Evolutionary conservation across 2,888 invertebrate genomes (phyloP), one percentile per base, ranked within the genome.

Genomic region (Lampropteryx suffumata): DNA sequence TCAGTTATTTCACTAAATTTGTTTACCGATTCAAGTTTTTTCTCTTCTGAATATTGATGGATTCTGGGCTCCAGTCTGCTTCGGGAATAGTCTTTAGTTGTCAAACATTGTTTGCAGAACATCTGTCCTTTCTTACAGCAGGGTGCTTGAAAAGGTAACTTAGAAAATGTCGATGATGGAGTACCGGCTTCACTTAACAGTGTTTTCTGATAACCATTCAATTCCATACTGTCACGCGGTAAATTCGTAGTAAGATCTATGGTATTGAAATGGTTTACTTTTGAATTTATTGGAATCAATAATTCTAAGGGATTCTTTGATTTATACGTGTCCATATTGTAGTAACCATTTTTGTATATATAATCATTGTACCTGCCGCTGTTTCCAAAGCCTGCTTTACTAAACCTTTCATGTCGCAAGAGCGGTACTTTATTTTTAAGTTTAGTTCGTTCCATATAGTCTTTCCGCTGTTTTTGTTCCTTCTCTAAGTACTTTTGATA

Each of bases 401-500:
- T 59, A 56, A 65, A 84, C 52, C 73, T 75, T 13, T 87, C 85
- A 40, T 76, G 82, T 4, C 72, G 76, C 37, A 77, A 36, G 9
- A 73, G 62, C 1, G 88, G 88, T 21, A 84, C 76, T 69, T 85
- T 87, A 53, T 85, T 89, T 77, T 89, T 89, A 1, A 59, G 47
- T 69, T 82, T 84, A 14, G 65, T 58, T 64, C 79, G 84, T 59
- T 83, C 82, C 9, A 78, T 55, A 55, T 80, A 83, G 42, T 69
- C 71, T 43, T 73, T 61, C 54, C 75, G 74, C 57, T 88, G 84
- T 54, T 83, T 84, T 37, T 86, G 82, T 46, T 84, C 86, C 62
- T 76, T 88, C 33, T 89, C 84, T 64, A 90, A 74, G 58, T 82
- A 80, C 36, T 75, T 76, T 61, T 89, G 84, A 58, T 89, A 90